Conservation (phyloP, 2,113 vertebrate species). For the Platanista minor region DNA sequence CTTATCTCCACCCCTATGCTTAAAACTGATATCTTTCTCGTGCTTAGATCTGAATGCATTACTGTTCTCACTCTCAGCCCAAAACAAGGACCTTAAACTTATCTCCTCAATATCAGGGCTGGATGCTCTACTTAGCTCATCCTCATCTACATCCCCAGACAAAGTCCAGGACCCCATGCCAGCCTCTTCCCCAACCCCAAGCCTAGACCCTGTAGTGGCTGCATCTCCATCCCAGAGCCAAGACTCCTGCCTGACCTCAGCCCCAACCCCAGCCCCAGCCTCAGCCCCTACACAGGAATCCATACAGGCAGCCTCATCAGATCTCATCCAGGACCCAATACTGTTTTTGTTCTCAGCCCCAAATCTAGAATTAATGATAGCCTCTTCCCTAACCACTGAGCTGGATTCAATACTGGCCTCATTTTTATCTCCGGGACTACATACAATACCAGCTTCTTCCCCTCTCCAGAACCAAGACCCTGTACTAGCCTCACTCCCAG, state of each 20-base stretch:
- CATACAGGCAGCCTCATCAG: constrained; percentile 11
- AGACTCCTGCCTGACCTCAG: not conserved
- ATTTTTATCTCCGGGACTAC: constrained; percentile 4
- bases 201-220: not conserved
- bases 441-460: constrained; percentile 10
- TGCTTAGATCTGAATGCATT: constrained; percentile 29
- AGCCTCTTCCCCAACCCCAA: not conserved
- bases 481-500: constrained; percentile 44
- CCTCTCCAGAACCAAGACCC: constrained; percentile 59
- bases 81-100: constrained; percentile 70
- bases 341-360: not conserved
- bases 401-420: constrained; percentile 6
- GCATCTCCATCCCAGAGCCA: constrained; percentile 49
- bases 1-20: not conserved
- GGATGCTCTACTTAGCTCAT: constrained; percentile 53
- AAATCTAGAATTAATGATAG: not conserved
- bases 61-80: constrained; percentile 58
- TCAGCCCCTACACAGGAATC: not conserved
- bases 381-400: constrained; percentile 19
- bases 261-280: not conserved
- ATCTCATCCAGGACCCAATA: not conserved
- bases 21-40: constrained; percentile 28
- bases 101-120: constrained; percentile 74
- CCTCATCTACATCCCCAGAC: constrained; percentile 19
- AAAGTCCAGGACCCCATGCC: constrained; percentile 22